Evolutionary conservation across 2,797 vertebrate genomes (phyloP), one percentile per base, ranked within the genome.

Genomic region (Neosalanx taihuensis): DNA sequence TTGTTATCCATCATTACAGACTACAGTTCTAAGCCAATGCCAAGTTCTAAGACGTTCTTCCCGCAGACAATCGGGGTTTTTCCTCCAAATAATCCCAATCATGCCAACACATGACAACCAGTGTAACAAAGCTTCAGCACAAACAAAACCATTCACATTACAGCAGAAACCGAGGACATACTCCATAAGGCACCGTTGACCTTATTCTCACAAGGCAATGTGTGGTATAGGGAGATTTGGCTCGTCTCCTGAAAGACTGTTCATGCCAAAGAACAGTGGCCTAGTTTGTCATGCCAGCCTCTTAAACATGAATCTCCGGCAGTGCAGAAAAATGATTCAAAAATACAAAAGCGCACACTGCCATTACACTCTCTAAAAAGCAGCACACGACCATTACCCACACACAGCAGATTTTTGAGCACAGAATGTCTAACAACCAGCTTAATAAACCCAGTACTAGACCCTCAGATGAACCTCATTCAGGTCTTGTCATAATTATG

Each of bases 31-130:
- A 57, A 49, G 9, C 23, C 46, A 83, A 77, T 79, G 71, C 76
- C 69, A 49, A 85, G 70, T 74, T 83, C 60, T 56, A 81, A 84
- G 73, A 62, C 10, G 12, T 74, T 81, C 58, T 70, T 77, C 61
- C 78, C 18, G 1, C 71, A 77, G 69, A 74, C 79, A 81, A 85
- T 72, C 69, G 17, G 57, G 72, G 76, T 76, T 65, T 75, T 64
- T 31, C 41, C 41, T 68, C 76, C 35, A 33, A 62, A 80, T 4
- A 76, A 37, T 9, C 23, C 5, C n/a, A 60, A 66, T 71, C 33
- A 59, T 46, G 26, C n/a, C 23, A 70, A 61, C 51, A n/a, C 37
- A 12, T 35, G 20, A 35, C 49, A 18, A 29, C 31, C n/a, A 66
- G 1, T 26, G 23, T 17, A 56, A 33, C 35, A 64, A 64, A 71